Conservation (phyloP, 1,140 invertebrate genomes). For the Augochlora pura region DNA sequence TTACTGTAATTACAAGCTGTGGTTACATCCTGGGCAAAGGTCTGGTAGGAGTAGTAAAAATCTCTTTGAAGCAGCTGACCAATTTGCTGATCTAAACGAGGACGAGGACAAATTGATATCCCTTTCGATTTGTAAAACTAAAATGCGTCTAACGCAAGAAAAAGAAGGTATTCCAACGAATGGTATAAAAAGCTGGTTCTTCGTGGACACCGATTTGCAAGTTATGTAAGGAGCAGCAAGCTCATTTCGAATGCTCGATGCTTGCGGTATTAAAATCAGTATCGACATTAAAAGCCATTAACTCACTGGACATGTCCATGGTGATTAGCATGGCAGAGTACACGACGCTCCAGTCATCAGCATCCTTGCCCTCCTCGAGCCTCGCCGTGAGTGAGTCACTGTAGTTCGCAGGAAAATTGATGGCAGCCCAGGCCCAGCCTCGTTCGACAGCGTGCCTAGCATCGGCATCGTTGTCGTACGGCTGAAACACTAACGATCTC, state of each 20-base stretch:
- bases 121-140: too few relatives aligned
- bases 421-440: constrained; percentile 90
- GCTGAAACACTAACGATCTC: constrained; percentile 82
- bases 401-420: constrained; percentile 92
- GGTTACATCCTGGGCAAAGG: constrained; percentile 86
- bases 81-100: constrained; percentile 92
- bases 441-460: constrained; percentile 86
- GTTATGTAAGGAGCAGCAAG: too few relatives aligned
- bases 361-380: constrained; percentile 85
- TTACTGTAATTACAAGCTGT: constrained; percentile 86
- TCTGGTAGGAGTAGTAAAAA: constrained; percentile 87
- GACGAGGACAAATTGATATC: not conserved
- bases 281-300: not conserved
- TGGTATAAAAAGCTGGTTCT: too few relatives aligned
- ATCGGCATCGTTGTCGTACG: constrained; percentile 78
- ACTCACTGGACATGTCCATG: constrained; percentile 95
- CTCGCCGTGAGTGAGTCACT: constrained; percentile 87
- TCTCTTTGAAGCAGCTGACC: constrained; percentile 89
- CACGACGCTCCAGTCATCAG: constrained; percentile 85
- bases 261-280: not conserved
- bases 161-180: too few relatives aligned
- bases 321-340: constrained; percentile 88
- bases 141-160: too few relatives aligned
- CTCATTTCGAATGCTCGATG: too few relatives aligned
- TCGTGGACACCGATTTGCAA: too few relatives aligned